Evolutionary conservation across 2,797 vertebrate species (phyloP), one percentile per base, ranked within the genome.

Genomic region (Falco biarmicus): DNA sequence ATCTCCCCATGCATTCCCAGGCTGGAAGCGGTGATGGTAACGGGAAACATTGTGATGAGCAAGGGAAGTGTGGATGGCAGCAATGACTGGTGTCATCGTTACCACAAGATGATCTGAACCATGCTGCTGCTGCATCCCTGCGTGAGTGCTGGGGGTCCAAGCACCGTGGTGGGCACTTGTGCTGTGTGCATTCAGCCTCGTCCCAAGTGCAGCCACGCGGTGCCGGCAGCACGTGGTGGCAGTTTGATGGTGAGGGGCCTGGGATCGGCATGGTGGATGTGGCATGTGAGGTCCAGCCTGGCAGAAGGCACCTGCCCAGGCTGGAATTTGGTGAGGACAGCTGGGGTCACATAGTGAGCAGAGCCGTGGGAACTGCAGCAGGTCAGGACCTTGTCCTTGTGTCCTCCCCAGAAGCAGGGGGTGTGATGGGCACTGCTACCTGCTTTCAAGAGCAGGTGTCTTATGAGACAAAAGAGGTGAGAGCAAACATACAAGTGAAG

Each of bases 51-150:
- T 4, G 9, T 5, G 45, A 41, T 0, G 19, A 29, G 34, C 54
- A 12, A 6, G 31, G 45, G 43, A n/a, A 21, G 65, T 0, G 9
- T 12, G 45, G 29, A 47, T 32, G 64, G 26, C 14, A 8, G 64
- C 28, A 39, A 1, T 2, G 22, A 4, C 4, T 9, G 8, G 6
- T 5, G 5, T 13, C 29, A 0, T 48, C 3, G 1, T 32, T 26
- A 20, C 16, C 3, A 8, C 4, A 43, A 39, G n/a, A 16, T 10
- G 78, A 32, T 37, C 24, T 24, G 60, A 22, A 28, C 13, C 50
- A 5, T 6, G 43, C 11, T 12, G 2, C 25, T 0, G 9, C 50
- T 2, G 31, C 3, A 25, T 31, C 6, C 25, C 32, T 6, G 2
- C 7, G 17, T 15, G 17, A 12, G 70, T 11, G 37, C 69, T 3